A percentile compares a stretch with the other conserved stretches of the same genome.
Conservation (phyloP, 2,797 vertebrate species). For the Eremophila alpestris region DNA sequence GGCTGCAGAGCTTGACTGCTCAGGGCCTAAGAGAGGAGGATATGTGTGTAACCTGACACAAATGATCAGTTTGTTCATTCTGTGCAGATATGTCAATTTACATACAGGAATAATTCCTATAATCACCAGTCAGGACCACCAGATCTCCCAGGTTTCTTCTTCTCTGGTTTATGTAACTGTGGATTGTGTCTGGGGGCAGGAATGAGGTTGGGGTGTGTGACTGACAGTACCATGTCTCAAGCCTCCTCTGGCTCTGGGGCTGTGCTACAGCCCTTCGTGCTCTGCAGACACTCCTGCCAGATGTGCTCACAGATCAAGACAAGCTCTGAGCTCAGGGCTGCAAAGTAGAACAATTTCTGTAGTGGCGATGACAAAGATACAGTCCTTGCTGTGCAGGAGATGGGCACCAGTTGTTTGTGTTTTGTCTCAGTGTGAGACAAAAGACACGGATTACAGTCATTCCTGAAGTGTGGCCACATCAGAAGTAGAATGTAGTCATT, state of each 20-base stretch:
- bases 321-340: neutral
- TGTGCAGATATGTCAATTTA: neutral
- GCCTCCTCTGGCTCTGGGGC: neutral
- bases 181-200: neutral
- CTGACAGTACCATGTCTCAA: neutral
- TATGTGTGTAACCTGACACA: neutral
- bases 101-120: neutral
- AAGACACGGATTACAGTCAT: neutral
- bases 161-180: neutral
- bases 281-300: neutral
- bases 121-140: fast-evolving
- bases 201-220: neutral
- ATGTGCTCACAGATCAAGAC: neutral
- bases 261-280: neutral
- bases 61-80: neutral
- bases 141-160: neutral
- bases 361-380: neutral
- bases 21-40: neutral
- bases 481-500: neutral
- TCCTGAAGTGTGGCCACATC: constrained; percentile 15
- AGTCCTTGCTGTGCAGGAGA: constrained; percentile 3
- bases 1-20: neutral
- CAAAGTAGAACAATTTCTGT: neutral
- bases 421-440: constrained; percentile 13
- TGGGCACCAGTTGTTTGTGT: constrained; percentile 10